These are phyloP conservation scores for Augochlora pura DNA, from an alignment of 1,140 invertebrate genomes.

Conservation along the genomic window DNA sequence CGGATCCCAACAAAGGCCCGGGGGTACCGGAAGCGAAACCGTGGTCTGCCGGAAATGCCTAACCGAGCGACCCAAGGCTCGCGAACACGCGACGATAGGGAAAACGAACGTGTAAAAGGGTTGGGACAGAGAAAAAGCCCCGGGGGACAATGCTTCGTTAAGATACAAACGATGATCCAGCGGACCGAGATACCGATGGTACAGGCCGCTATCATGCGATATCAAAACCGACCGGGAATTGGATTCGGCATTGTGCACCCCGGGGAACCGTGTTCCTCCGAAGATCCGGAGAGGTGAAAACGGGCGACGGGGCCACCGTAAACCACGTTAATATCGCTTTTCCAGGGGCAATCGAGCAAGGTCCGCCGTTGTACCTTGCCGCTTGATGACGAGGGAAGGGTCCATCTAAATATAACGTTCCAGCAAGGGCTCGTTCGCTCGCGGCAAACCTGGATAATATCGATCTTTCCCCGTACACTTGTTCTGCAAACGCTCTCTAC, in stretches of 20 bases:
- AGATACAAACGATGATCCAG: background rate
- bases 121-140: background rate
- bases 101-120: no score
- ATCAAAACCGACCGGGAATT: constrained; percentile 24
- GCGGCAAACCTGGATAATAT: constrained; percentile 67
- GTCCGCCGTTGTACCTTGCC: constrained; percentile 39
- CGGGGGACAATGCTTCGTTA: constrained; percentile 34
- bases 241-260: constrained; percentile 40
- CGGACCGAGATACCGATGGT: background rate
- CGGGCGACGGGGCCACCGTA: background rate
- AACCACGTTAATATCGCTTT: constrained; percentile 59
- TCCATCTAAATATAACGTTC: constrained; percentile 71
- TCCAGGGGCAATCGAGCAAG: constrained; percentile 52
- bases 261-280: background rate
- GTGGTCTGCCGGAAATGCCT: background rate
- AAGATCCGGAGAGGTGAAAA: background rate
- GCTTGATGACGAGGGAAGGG: constrained; percentile 60
- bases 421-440: constrained; percentile 56
- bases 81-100: background rate
- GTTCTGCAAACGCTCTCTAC: background rate
- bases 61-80: background rate
- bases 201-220: constrained; percentile 13
- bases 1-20: background rate
- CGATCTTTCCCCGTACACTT: constrained; percentile 47
- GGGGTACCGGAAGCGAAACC: background rate